Evolutionary conservation across 2,888 invertebrate species (phyloP).

Genomic region (Lordiphosa andalusiaca): DNA sequence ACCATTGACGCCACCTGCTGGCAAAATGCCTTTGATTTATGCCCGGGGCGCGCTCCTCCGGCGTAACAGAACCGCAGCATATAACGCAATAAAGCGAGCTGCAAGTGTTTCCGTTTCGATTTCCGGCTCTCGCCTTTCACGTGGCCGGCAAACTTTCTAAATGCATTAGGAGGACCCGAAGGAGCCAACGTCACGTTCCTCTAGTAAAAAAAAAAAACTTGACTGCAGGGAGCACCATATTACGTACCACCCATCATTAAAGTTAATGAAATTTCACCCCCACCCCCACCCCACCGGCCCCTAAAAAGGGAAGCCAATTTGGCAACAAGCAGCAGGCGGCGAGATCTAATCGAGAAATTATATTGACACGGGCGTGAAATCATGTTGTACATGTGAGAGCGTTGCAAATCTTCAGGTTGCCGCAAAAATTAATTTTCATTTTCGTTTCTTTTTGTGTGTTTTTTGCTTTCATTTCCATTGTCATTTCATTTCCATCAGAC

Average conservation of each 20-base stretch:
- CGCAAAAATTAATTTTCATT: slow-evolving; percentile 74
- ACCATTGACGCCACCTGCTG: slow-evolving; percentile 2
- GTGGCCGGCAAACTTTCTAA: slow-evolving; percentile 57
- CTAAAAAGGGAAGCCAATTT: slow-evolving; percentile 29
- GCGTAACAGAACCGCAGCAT: slow-evolving; percentile 54
- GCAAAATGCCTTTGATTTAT: slow-evolving; percentile 22
- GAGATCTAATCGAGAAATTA: slow-evolving; percentile 62
- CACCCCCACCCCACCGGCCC: slow-evolving; percentile 23
- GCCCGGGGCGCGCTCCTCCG: neutral
- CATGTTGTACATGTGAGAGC: slow-evolving; percentile 23
- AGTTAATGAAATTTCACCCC: slow-evolving; percentile 61
- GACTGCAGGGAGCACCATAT: too few species aligned
- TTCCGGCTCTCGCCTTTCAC: slow-evolving; percentile 55
- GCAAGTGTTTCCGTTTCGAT: slow-evolving; percentile 72
- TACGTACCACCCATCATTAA: slow-evolving; percentile 42
- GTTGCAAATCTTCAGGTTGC: slow-evolving; percentile 25
- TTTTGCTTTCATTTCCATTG: slow-evolving; percentile 43
- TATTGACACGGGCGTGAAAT: slow-evolving; percentile 56
- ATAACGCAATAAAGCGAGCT: slow-evolving; percentile 39
- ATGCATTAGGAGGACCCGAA: slow-evolving; percentile 55
- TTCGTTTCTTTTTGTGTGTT: slow-evolving; percentile 34
- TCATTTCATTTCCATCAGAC: slow-evolving; percentile 46
- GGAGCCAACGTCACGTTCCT: slow-evolving; percentile 58
- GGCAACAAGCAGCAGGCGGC: slow-evolving; percentile 12
- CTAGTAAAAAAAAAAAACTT: slow-evolving; percentile 18